Evolutionary conservation across 2,113 vertebrate genomes (phyloP).

Genomic region (Myrmecophaga tridactyla): DNA sequence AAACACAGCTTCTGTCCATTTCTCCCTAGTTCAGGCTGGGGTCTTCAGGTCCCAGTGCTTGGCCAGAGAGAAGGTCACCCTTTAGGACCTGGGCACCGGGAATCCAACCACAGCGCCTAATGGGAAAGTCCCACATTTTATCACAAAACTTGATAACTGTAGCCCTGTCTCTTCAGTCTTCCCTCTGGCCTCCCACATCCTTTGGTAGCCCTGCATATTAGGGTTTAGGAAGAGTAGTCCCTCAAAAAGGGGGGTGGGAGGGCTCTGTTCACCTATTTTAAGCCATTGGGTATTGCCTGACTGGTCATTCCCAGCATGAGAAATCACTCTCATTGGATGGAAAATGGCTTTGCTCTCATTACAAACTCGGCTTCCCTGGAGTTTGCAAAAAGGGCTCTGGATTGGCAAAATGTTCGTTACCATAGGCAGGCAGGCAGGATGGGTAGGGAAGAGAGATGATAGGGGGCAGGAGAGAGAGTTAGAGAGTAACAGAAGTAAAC

Average conservation of each 20-base stretch:
- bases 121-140: neutral
- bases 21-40: neutral
- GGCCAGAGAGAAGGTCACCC: neutral
- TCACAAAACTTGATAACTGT: neutral
- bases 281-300: slow-evolving; percentile 42
- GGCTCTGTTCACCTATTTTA: slow-evolving; percentile 52
- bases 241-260: neutral
- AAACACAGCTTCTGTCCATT: neutral
- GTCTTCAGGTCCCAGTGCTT: neutral
- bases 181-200: neutral
- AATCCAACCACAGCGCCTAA: neutral
- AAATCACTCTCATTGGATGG: slow-evolving; percentile 80
- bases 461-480: neutral
- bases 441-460: neutral
- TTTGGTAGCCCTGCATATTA: neutral
- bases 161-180: neutral
- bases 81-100: neutral
- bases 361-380: slow-evolving; percentile 67
- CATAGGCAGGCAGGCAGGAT: slow-evolving; percentile 34
- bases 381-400: slow-evolving; percentile 74
- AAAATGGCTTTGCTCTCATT: slow-evolving; percentile 76
- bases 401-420: slow-evolving; percentile 52
- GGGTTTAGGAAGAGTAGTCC: slow-evolving; percentile 11
- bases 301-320: slow-evolving; percentile 58
- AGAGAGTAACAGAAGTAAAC: neutral